These are phyloP conservation scores for Morpho achilles DNA, from an alignment of 2,888 invertebrate genomes.

Conservation along the genomic window DNA sequence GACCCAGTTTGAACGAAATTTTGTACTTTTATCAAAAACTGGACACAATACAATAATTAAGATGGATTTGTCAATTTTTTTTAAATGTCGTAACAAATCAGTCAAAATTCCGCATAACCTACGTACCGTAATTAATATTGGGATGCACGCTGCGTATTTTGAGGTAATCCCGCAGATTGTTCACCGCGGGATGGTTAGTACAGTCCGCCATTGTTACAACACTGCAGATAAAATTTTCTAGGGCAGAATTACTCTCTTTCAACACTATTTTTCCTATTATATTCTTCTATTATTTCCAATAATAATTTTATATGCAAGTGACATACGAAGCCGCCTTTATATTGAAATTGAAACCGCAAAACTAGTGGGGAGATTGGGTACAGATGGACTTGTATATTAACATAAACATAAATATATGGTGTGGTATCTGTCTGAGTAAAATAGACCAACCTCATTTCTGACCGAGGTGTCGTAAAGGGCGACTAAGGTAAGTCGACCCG, in stretches of 20 bases:
- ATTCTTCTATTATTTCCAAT: too few species aligned
- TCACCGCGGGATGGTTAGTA: conserved; percentile 73
- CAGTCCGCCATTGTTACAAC: conserved; percentile 32
- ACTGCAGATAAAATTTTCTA: conserved; percentile 2
- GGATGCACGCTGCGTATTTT: conserved; percentile 87
- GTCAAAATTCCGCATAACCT: background rate
- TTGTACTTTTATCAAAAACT: background rate
- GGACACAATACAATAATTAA: background rate
- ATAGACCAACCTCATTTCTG: too few species aligned
- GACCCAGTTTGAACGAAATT: too few species aligned
- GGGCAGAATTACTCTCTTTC: background rate
- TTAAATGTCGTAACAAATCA: too few species aligned
- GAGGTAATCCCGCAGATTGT: conserved; percentile 84
- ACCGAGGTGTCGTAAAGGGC: too few species aligned
- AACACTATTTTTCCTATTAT: too few species aligned
- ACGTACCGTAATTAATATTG: conserved; percentile 84
- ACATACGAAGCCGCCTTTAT: conserved; percentile 1
- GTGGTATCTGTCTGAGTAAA: too few species aligned
- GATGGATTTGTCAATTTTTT: too few species aligned
- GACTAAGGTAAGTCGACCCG: too few species aligned
- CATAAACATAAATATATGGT: too few species aligned
- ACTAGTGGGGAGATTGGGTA: background rate
- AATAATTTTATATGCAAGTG: too few species aligned
- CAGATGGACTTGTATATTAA: background rate
- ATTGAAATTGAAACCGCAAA: conserved; percentile 9